Evolutionary conservation across 2,113 vertebrate species (phyloP).

Genomic region (Erythrocercus mccallii): DNA sequence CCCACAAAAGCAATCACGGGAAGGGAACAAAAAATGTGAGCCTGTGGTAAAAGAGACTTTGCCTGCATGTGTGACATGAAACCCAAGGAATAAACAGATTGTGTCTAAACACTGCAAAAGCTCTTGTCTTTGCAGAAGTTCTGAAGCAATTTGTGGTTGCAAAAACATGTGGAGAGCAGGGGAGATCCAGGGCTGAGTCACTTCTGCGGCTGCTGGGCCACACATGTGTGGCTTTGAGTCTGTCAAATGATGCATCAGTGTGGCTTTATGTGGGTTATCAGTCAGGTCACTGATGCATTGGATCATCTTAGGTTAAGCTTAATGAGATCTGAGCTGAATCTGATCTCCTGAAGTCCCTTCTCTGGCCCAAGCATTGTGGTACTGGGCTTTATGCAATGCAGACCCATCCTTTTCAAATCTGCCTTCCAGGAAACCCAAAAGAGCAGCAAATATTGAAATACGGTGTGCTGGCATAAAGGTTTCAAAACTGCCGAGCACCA

Average conservation of each 20-base stretch:
- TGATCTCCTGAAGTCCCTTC: not conserved
- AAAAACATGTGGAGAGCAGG: not conserved
- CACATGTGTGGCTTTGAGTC: not conserved
- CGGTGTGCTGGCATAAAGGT: not conserved
- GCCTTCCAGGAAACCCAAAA: not conserved
- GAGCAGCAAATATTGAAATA: not conserved
- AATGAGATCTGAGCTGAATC: not conserved
- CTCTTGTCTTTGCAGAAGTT: not conserved
- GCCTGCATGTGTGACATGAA: not conserved
- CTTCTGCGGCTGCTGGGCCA: not conserved
- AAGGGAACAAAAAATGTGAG: slow-evolving; percentile 34
- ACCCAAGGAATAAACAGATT: slow-evolving; percentile 34
- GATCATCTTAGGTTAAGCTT: not conserved
- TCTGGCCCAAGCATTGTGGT: too few species aligned
- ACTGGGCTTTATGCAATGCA: not conserved
- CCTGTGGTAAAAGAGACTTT: slow-evolving; percentile 16
- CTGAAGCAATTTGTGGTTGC: not conserved
- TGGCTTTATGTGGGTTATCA: not conserved
- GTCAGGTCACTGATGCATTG: not conserved
- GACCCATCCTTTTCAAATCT: not conserved
- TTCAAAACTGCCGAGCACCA: not conserved
- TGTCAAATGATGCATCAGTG: not conserved
- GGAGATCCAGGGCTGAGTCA: not conserved
- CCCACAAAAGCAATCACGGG: not conserved
- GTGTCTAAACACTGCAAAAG: not conserved